Evolutionary conservation across 2,113 vertebrate species (phyloP), one percentile per base, ranked within the genome.

Genomic region (Myiopsitta monachus): DNA sequence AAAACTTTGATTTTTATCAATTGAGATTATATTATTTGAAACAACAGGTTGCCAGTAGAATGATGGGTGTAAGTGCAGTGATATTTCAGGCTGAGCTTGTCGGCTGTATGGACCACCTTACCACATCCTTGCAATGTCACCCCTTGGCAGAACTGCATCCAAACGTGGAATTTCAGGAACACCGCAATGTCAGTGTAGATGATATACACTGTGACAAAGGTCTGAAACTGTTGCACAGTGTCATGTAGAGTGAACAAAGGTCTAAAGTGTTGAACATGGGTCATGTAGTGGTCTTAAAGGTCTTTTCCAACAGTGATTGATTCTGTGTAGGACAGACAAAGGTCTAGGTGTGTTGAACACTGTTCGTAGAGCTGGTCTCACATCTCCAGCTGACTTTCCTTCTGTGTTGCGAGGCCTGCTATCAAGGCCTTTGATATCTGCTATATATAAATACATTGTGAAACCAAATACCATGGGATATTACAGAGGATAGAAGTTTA

Each of bases 131-230:
- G 6, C 54, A n/a, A 41, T 31, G 66, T 19, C 28, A n/a, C 19
- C 31, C 17, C 3, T 9, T 14, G 30, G 16, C 69, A 55, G 28
- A 88, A 36, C 38, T 46, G 39, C 28, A 36, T 55, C 44, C 33
- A 22, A 33, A 52, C 36, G 0, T 0, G 57, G 30, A 73, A n/a
- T 61, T 46, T 75, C 23, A 16, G 14, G 30, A 13, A 5, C 2
- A 3, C 24, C 33, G 26, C 39, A 43, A 10, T 1, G 5, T 44
- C 62, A 14, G 2, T 22, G 30, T 64, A 23, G 57, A 6, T 73
- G 63, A 64, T 10, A 2, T 1, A 10, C 11, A 3, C 11, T 28
- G 62, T 76, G 75, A 28, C 75, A 86, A 69, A 86, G 75, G 79
- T 92, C 67, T 64, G 3, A 69, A 57, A 27, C 5, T 15, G 18